These are phyloP conservation scores for Megaustenia siamemsis DNA, from an alignment of 2,888 invertebrate genomes.

Conservation along the genomic window DNA sequence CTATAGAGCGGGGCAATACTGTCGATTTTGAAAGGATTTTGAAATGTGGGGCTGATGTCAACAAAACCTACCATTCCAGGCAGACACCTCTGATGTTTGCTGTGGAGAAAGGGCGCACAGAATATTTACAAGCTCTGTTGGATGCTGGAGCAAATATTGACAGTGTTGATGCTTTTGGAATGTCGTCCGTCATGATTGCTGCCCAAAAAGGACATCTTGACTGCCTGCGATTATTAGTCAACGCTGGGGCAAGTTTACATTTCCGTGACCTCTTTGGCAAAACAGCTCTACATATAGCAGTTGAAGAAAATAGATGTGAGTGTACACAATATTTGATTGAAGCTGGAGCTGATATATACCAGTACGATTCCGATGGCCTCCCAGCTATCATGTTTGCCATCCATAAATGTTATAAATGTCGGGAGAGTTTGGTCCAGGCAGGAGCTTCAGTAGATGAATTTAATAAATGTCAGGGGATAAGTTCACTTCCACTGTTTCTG, in stretches of 20 bases:
- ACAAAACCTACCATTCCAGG: conserved; percentile 3
- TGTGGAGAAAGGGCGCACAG: background rate
- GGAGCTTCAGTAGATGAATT: background rate
- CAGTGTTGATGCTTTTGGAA: conserved; percentile 28
- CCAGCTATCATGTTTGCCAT: conserved; percentile 6
- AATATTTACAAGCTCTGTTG: background rate
- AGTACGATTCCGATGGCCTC: background rate
- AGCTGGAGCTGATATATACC: background rate
- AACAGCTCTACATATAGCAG: conserved; percentile 28
- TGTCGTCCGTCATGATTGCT: conserved; percentile 37
- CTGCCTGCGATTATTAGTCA: background rate
- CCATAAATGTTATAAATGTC: background rate
- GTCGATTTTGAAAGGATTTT: conserved; percentile 12
- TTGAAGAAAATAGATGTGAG: conserved; percentile 5
- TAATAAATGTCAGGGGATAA: background rate
- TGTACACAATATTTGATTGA: conserved; percentile 17
- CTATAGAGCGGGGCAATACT: background rate
- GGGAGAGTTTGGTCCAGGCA: background rate
- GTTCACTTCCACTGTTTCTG: background rate
- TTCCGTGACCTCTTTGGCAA: conserved; percentile 19
- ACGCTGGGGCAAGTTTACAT: background rate
- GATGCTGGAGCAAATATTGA: conserved; percentile 28
- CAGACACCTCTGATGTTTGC: conserved; percentile 37
- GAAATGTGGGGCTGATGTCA: conserved; percentile 36
- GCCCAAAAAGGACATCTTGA: conserved; percentile 17